Conservation (phyloP, 2,888 invertebrate genomes). For the Rhagonycha lutea region DNA sequence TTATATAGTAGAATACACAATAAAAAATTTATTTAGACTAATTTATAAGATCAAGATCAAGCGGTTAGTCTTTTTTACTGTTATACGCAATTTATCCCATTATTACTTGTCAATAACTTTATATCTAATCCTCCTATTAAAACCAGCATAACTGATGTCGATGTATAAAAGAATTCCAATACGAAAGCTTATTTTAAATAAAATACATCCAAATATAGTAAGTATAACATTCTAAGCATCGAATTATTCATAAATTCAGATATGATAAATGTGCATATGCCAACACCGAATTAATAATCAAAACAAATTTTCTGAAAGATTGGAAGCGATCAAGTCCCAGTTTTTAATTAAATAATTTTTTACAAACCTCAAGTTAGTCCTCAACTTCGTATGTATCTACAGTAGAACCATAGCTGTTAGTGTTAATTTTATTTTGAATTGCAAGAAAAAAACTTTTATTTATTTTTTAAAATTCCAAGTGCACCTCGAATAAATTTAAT, state of each 20-base stretch:
- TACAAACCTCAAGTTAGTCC: neutral
- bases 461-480: neutral
- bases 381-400: neutral
- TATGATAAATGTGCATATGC: neutral
- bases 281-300: neutral
- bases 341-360: neutral
- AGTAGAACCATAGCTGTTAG: too few species aligned
- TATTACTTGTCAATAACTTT: constrained; percentile 15
- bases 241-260: neutral
- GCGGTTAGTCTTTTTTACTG: neutral
- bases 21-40: neutral
- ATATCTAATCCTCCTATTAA: constrained; percentile 13
- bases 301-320: neutral
- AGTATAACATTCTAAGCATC: neutral
- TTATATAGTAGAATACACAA: neutral
- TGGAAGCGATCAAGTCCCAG: neutral
- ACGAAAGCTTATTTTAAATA: constrained; percentile 11
- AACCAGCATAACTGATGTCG: constrained; percentile 15
- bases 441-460: neutral
- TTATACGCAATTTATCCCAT: neutral
- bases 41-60: neutral
- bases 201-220: constrained; percentile 17
- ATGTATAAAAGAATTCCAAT: constrained; percentile 13
- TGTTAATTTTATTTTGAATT: neutral
- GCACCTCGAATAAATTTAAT: neutral